phyloP scores from a whole-genome alignment of 1,140 invertebrate species.

The Anagrus nilaparvatae region DNA sequence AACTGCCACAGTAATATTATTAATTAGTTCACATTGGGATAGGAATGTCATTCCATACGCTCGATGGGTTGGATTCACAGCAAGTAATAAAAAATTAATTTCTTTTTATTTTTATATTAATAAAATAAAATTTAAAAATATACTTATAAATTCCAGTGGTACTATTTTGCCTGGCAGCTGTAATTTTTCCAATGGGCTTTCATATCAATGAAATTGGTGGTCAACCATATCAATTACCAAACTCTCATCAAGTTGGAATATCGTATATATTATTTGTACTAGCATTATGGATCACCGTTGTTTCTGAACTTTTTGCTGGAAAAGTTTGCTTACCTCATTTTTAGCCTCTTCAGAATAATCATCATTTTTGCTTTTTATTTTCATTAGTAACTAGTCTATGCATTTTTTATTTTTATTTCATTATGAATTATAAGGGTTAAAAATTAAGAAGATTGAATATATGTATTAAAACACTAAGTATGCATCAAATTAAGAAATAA shows the following conservation, averaged over 20 bases:
- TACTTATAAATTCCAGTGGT: slow-evolving; percentile 63
- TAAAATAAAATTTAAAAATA: not conserved
- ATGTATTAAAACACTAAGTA: too few species aligned
- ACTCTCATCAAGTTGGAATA: slow-evolving; percentile 90
- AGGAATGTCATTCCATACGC: slow-evolving; percentile 84
- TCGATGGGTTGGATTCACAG: slow-evolving; percentile 89
- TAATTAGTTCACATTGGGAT: slow-evolving; percentile 84
- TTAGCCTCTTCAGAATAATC: slow-evolving; percentile 42
- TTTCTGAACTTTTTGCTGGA: slow-evolving; percentile 93
- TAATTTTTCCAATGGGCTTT: slow-evolving; percentile 94
- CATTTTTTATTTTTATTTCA: slow-evolving; percentile 17
- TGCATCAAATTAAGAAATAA: too few species aligned
- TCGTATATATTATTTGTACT: slow-evolving; percentile 93
- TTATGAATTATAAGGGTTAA: too few species aligned
- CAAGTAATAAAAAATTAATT: slow-evolving; percentile 69
- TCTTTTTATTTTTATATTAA: slow-evolving; percentile 17
- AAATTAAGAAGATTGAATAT: too few species aligned
- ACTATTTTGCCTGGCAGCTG: slow-evolving; percentile 87
- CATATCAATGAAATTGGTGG: slow-evolving; percentile 92
- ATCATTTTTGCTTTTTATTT: slow-evolving; percentile 17
- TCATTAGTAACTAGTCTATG: slow-evolving; percentile 17
- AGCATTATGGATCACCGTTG: slow-evolving; percentile 90
- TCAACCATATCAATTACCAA: slow-evolving; percentile 88
- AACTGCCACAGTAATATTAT: slow-evolving; percentile 78
- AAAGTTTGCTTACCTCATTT: slow-evolving; percentile 95